Evolutionary conservation across 2,888 invertebrate species (phyloP).

Genomic region (Zygogramma bicolorata): DNA sequence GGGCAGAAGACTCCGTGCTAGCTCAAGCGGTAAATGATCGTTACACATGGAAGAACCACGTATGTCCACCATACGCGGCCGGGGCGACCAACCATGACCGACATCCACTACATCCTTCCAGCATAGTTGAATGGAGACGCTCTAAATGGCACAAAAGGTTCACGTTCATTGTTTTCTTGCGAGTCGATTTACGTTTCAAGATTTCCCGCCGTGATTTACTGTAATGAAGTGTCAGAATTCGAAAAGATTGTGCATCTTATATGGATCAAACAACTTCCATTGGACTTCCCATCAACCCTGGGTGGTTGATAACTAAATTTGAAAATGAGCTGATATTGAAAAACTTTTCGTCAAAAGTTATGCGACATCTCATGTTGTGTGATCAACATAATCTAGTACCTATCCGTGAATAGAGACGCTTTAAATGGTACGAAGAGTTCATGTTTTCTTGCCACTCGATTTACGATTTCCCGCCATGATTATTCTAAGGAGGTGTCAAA

Average conservation of each 20-base stretch:
- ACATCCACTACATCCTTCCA: constrained; percentile 42
- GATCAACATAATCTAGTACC: too few species aligned
- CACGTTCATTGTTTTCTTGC: constrained; percentile 10
- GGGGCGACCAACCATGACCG: constrained; percentile 46
- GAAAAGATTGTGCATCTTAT: neutral
- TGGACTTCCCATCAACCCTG: too few species aligned
- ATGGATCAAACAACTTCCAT: neutral
- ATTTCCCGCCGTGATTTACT: constrained; percentile 10
- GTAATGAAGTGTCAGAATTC: constrained; percentile 5
- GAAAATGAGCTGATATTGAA: too few species aligned
- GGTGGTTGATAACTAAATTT: too few species aligned
- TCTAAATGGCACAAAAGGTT: constrained; percentile 9
- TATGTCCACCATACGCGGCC: constrained; percentile 49
- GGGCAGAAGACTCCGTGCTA: constrained; percentile 42
- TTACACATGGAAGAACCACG: constrained; percentile 60
- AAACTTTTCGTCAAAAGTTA: too few species aligned
- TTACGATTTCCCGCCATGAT: too few species aligned
- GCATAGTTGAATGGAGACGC: constrained; percentile 11
- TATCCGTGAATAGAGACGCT: too few species aligned
- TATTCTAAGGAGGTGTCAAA: too few species aligned
- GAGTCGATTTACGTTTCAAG: constrained; percentile 11
- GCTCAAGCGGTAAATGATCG: constrained; percentile 62
- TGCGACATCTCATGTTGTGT: too few species aligned
- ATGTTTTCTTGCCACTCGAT: too few species aligned
- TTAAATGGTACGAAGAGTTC: too few species aligned